phyloP scores from a whole-genome alignment of 2,113 vertebrate species.

The Progne subis region DNA sequence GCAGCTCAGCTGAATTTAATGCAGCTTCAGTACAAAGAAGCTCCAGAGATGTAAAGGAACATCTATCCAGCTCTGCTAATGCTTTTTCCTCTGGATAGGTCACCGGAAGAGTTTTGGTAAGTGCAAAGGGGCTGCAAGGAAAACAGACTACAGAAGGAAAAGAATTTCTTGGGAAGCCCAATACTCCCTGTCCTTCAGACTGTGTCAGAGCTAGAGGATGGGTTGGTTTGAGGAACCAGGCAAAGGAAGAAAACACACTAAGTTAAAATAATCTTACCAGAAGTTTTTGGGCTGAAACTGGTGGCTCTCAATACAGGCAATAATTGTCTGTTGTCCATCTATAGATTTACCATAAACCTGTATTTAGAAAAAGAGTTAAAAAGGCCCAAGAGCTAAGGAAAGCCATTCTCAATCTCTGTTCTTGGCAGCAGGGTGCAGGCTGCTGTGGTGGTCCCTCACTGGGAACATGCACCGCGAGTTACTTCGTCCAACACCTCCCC shows the following conservation, averaged over 20 bases:
- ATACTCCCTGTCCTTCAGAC: not conserved
- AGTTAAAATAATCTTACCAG: constrained; percentile 80
- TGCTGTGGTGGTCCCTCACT: not conserved
- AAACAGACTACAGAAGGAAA: not conserved
- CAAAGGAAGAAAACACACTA: not conserved
- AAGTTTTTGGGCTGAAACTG: constrained; percentile 97
- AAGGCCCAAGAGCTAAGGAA: not conserved
- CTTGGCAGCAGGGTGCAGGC: not conserved
- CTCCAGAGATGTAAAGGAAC: not conserved
- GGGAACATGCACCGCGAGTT: not conserved
- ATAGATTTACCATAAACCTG: constrained; percentile 96
- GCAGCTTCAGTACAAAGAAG: not conserved
- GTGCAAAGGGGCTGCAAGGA: not conserved
- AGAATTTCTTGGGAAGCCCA: not conserved
- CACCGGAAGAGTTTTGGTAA: not conserved
- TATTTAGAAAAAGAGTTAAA: constrained; percentile 44
- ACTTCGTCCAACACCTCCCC: not conserved
- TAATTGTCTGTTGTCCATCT: constrained; percentile 95
- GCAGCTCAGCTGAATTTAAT: not conserved
- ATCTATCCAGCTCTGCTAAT: not conserved
- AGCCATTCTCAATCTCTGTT: not conserved
- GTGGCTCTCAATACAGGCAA: constrained; percentile 95
- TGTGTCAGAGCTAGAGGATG: not conserved
- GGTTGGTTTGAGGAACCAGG: not conserved
- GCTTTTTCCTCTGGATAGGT: not conserved